Conservation (phyloP, 2,888 invertebrate genomes). For the Cremastinae sp. region DNA sequence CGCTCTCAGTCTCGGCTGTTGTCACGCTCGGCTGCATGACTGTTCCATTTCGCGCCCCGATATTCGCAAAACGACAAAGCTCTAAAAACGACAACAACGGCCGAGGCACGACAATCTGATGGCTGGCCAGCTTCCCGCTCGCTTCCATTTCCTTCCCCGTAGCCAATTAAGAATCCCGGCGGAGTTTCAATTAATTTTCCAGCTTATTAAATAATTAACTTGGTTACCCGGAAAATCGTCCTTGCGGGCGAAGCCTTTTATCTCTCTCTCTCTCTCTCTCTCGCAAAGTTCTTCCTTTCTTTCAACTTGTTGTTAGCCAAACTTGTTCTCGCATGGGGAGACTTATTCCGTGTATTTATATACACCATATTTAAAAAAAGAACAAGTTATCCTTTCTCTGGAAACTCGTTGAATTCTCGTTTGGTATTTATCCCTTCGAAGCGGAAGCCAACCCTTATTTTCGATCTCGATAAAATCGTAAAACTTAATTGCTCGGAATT, state of each 20-base stretch:
- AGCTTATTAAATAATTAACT: constrained; percentile 78
- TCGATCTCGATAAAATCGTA: no score
- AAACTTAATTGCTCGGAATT: no score
- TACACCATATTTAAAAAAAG: no score
- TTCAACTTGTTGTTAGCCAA: no score
- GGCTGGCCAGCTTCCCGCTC: neutral
- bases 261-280: constrained; percentile 35
- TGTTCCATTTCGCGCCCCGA: constrained; percentile 53
- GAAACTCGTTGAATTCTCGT: no score
- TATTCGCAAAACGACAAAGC: constrained; percentile 50
- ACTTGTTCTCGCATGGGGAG: no score
- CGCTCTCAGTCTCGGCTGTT: constrained; percentile 14
- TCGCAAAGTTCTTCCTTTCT: constrained; percentile 18
- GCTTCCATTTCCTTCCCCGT: constrained; percentile 17
- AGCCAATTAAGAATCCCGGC: constrained; percentile 72
- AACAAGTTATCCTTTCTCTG: no score
- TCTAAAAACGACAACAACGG: constrained; percentile 41
- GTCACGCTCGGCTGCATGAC: constrained; percentile 44
- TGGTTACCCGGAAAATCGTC: constrained; percentile 63
- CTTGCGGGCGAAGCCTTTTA: constrained; percentile 51
- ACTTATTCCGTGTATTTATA: no score
- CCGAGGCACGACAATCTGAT: no score
- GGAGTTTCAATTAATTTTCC: constrained; percentile 75
- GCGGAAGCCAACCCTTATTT: no score
- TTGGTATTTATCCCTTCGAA: no score